These are phyloP conservation scores for Anhinga anhinga DNA, from an alignment of 2,113 vertebrate genomes.

Conservation along the genomic window DNA sequence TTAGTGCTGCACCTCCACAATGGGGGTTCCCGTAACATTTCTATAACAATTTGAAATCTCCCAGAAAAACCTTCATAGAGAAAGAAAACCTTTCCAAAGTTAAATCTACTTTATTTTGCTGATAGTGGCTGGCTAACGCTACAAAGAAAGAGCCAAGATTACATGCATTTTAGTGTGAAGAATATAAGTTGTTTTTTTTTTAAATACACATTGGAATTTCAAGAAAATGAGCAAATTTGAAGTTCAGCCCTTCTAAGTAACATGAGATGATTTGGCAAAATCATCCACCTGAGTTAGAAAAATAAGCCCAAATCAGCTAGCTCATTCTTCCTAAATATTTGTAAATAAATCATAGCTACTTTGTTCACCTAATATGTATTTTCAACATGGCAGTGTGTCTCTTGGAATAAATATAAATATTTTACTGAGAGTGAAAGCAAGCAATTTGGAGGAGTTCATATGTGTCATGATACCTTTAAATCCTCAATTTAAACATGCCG, in stretches of 20 bases:
- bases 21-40: neutral
- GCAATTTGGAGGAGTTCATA: neutral
- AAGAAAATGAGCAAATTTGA: conserved; percentile 9
- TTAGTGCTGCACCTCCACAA: neutral
- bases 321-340: neutral
- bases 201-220: neutral
- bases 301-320: neutral
- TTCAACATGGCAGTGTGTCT: neutral
- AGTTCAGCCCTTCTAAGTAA: conserved; percentile 46
- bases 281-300: neutral
- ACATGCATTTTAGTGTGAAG: neutral
- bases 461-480: neutral
- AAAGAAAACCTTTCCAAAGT: conserved; percentile 16
- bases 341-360: conserved; percentile 2
- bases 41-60: neutral
- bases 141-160: neutral
- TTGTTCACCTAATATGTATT: neutral
- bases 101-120: conserved; percentile 19
- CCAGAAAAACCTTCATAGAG: neutral
- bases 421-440: conserved; percentile 31
- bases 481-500: neutral
- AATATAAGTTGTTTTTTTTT: neutral
- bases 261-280: conserved; percentile 28
- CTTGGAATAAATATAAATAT: conserved; percentile 34
- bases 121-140: neutral